Evolutionary conservation across 2,113 vertebrate species (phyloP).

Genomic region (Oreocharis arfaki): DNA sequence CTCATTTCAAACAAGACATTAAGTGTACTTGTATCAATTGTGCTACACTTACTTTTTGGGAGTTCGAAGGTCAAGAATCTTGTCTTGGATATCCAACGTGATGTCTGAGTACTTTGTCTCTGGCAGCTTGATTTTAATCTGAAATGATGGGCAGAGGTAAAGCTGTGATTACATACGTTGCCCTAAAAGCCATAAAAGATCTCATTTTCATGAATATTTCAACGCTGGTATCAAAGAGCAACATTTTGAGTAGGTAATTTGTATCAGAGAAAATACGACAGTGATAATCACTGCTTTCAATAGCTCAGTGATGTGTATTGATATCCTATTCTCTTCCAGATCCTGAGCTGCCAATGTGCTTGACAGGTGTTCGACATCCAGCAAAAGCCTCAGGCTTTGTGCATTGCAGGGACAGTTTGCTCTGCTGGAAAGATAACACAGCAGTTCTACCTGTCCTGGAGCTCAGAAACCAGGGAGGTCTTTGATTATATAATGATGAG

Average conservation of each 20-base stretch:
- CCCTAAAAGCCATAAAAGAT: not conserved
- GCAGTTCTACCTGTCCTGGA: not conserved
- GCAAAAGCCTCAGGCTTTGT: not conserved
- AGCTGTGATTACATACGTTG: not conserved
- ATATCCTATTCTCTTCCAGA: not conserved
- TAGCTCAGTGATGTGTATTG: not conserved
- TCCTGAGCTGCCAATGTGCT: not conserved
- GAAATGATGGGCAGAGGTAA: constrained; percentile 43
- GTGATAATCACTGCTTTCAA: not conserved
- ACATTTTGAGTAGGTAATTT: not conserved
- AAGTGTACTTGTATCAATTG: not conserved
- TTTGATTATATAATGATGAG: not conserved
- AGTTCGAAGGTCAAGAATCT: constrained; percentile 85
- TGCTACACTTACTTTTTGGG: constrained; percentile 83
- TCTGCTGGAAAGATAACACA: not conserved
- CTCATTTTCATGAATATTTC: not conserved
- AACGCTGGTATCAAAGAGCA: not conserved
- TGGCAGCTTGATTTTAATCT: constrained; percentile 92
- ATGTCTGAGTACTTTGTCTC: constrained; percentile 83
- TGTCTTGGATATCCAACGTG: constrained; percentile 84
- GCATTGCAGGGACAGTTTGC: not conserved
- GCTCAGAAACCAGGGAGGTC: not conserved
- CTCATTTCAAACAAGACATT: not conserved
- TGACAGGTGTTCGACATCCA: not conserved
- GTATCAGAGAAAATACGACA: not conserved